Conservation (phyloP, 2,888 invertebrate genomes). For the Flabesymbios commensalis region DNA sequence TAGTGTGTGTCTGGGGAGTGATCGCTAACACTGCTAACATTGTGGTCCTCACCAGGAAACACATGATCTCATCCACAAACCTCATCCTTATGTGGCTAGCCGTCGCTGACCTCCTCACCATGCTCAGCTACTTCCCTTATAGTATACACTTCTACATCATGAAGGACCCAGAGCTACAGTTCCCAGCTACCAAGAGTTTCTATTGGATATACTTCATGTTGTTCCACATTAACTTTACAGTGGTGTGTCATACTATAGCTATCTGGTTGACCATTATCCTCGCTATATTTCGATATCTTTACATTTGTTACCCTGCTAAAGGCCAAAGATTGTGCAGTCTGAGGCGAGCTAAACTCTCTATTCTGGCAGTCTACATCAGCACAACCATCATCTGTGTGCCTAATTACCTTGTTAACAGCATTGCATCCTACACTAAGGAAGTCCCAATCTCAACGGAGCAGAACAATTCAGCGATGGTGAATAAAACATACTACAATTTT, state of each 20-base stretch:
- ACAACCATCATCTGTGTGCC: constrained; percentile 83
- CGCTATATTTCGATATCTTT: constrained; percentile 87
- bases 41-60: constrained; percentile 83
- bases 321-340: constrained; percentile 83
- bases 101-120: constrained; percentile 89
- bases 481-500: constrained; percentile 3
- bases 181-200: constrained; percentile 47
- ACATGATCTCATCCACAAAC: constrained; percentile 91
- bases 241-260: constrained; percentile 82
- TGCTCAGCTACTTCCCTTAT: constrained; percentile 86
- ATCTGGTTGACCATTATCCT: constrained; percentile 84
- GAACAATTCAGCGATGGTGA: too few species aligned
- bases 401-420: constrained; percentile 79
- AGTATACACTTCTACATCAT: constrained; percentile 70
- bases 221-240: constrained; percentile 87
- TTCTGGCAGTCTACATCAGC: constrained; percentile 79
- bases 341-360: constrained; percentile 79
- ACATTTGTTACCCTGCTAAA: constrained; percentile 75
- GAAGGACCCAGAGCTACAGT: constrained; percentile 38
- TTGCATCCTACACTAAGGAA: too few species aligned
- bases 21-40: constrained; percentile 89
- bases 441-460: too few species aligned
- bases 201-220: constrained; percentile 62
- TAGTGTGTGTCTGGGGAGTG: constrained; percentile 88
- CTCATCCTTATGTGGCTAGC: constrained; percentile 81